phyloP scores from a whole-genome alignment of 2,888 invertebrate genomes.

The Drosophila kokeensis region DNA sequence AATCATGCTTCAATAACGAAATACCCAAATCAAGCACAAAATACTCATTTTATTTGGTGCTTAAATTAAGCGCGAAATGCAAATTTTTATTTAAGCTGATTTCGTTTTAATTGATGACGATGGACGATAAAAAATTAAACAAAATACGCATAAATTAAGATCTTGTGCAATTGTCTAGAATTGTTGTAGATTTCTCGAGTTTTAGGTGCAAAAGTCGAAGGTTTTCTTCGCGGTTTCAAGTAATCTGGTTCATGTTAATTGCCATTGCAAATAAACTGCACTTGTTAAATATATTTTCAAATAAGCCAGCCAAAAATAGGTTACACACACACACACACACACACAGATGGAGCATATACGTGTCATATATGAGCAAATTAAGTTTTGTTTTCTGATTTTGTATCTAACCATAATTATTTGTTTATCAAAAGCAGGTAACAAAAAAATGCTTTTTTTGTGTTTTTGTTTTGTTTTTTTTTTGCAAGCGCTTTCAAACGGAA shows the following conservation, averaged over 20 bases:
- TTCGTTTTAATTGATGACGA: neutral
- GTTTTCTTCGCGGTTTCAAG: neutral
- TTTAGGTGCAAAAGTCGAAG: neutral
- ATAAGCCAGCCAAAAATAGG: neutral
- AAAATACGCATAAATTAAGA: neutral
- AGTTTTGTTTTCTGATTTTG: slow-evolving; percentile 15
- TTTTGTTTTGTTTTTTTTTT: slow-evolving; percentile 21
- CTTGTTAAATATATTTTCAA: neutral
- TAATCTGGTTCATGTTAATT: neutral
- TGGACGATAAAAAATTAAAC: neutral
- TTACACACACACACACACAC: neutral
- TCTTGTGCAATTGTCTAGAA: neutral
- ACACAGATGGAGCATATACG: neutral
- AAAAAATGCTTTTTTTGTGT: slow-evolving; percentile 20
- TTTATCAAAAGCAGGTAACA: slow-evolving; percentile 16
- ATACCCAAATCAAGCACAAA: neutral
- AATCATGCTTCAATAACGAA: neutral
- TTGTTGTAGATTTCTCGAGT: too few relatives aligned
- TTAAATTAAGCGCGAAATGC: neutral
- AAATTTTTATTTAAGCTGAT: neutral
- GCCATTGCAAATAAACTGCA: neutral
- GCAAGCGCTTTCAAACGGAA: slow-evolving; percentile 57
- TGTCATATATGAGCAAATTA: slow-evolving; percentile 13
- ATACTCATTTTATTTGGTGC: neutral
- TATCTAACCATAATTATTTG: slow-evolving; percentile 40